Conservation (phyloP, 2,797 vertebrate species). For the Brotula barbata region DNA sequence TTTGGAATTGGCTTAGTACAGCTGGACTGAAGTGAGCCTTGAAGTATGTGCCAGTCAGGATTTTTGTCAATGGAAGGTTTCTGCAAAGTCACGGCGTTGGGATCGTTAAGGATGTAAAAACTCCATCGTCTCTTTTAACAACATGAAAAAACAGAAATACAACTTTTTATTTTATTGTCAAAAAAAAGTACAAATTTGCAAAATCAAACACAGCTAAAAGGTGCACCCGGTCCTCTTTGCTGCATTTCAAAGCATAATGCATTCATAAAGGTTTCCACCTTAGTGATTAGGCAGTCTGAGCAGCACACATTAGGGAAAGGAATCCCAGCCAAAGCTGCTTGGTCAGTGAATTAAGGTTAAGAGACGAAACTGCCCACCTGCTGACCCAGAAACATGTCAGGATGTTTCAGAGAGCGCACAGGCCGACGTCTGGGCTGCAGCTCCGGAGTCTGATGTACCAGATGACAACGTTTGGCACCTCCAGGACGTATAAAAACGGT, state of each 20-base stretch:
- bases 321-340: constrained; percentile 23
- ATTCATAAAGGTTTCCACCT: constrained; percentile 26
- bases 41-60: constrained; percentile 52
- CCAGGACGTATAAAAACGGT: constrained; percentile 58
- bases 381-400: constrained; percentile 39
- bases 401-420: constrained; percentile 32
- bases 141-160: constrained; percentile 6
- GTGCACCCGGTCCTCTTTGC: constrained; percentile 20
- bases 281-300: constrained; percentile 27
- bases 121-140: neutral
- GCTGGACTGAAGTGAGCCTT: constrained; percentile 45
- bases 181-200: constrained; percentile 24
- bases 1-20: constrained; percentile 57
- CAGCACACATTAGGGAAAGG: constrained; percentile 1
- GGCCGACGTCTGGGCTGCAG: constrained; percentile 47
- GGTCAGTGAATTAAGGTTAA: constrained; percentile 38
- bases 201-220: constrained; percentile 6
- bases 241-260: constrained; percentile 67
- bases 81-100: constrained; percentile 21
- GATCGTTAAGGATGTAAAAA: neutral
- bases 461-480: constrained; percentile 64
- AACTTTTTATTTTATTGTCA: constrained; percentile 36
- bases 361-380: constrained; percentile 55
- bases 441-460: constrained; percentile 59
- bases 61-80: constrained; percentile 34